phyloP scores from a whole-genome alignment of 2,888 invertebrate genomes.

The Drosophila tanythrix region DNA sequence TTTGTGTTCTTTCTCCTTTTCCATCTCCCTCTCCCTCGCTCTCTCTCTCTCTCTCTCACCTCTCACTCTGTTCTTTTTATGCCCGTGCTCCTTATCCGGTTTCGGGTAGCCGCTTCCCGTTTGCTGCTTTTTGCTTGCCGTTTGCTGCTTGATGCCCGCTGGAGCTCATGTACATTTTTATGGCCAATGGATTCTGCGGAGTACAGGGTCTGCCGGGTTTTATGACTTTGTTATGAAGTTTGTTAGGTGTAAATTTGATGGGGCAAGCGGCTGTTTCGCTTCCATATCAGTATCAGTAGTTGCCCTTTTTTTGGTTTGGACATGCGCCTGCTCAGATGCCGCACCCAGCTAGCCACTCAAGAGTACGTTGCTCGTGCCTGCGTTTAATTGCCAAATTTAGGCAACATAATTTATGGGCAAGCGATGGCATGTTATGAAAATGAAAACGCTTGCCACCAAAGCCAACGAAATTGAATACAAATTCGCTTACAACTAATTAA shows the following conservation, averaged over 20 bases:
- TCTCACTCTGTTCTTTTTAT: background rate
- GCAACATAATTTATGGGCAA: conserved; percentile 75
- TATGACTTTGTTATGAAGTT: conserved; percentile 79
- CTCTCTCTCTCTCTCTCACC: background rate
- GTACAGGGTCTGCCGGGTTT: conserved; percentile 40
- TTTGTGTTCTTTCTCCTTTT: conserved; percentile 22
- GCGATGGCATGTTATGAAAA: conserved; percentile 61
- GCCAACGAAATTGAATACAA: conserved; percentile 70
- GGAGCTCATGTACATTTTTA: conserved; percentile 60
- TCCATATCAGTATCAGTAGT: conserved; percentile 58
- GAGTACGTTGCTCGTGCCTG: conserved; percentile 17
- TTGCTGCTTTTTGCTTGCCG: conserved; percentile 32
- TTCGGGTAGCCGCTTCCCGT: conserved; percentile 12
- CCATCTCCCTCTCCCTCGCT: background rate
- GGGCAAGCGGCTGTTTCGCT: conserved; percentile 47
- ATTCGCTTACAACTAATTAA: conserved; percentile 77
- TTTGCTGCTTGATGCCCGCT: conserved; percentile 24
- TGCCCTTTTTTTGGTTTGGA: conserved; percentile 14
- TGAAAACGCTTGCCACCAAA: conserved; percentile 6
- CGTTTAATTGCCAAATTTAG: conserved; percentile 75
- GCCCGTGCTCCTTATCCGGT: conserved; percentile 1
- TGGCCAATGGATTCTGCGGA: conserved; percentile 43
- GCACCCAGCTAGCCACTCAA: background rate
- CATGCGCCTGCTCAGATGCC: conserved; percentile 29
- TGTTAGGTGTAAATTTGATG: conserved; percentile 80